A percentile compares a stretch with the other conserved stretches of the same genome.
Evolutionary conservation across 2,888 invertebrate genomes (phyloP).

Genomic region (Cyclophora punctaria): DNA sequence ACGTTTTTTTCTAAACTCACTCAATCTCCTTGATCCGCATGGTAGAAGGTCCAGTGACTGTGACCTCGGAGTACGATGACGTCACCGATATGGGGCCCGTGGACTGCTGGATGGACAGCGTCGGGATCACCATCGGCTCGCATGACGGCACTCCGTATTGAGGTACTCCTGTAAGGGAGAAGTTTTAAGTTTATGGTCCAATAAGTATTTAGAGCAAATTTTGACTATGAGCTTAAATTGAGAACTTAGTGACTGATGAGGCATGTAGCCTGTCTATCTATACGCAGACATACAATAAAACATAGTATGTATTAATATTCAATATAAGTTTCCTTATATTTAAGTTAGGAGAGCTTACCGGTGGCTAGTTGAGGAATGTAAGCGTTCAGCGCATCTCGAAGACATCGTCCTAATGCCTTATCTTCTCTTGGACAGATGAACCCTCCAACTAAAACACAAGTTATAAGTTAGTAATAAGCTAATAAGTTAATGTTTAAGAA

Average conservation of each 20-base stretch:
- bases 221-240: too few species aligned
- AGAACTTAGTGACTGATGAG: too few species aligned
- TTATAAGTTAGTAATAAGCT: too few species aligned
- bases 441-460: conserved; percentile 71
- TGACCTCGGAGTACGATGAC: conserved; percentile 76
- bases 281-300: too few species aligned
- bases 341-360: conserved; percentile 42
- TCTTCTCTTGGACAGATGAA: conserved; percentile 80
- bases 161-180: conserved; percentile 69
- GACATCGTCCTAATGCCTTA: conserved; percentile 77
- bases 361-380: conserved; percentile 76
- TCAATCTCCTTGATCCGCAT: conserved; percentile 75
- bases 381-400: conserved; percentile 75
- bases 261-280: too few species aligned
- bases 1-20: conserved; percentile 51
- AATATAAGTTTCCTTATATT: too few species aligned
- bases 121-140: conserved; percentile 77
- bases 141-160: conserved; percentile 78
- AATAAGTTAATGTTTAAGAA: too few species aligned
- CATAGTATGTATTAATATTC: too few species aligned
- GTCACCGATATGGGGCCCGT: conserved; percentile 76
- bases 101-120: conserved; percentile 77
- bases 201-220: too few species aligned
- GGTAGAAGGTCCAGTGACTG: conserved; percentile 75
- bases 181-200: too few species aligned